Base-by-base conservation (phyloP, 2,113 vertebrate species). In the Willisornis vidua region DNA sequence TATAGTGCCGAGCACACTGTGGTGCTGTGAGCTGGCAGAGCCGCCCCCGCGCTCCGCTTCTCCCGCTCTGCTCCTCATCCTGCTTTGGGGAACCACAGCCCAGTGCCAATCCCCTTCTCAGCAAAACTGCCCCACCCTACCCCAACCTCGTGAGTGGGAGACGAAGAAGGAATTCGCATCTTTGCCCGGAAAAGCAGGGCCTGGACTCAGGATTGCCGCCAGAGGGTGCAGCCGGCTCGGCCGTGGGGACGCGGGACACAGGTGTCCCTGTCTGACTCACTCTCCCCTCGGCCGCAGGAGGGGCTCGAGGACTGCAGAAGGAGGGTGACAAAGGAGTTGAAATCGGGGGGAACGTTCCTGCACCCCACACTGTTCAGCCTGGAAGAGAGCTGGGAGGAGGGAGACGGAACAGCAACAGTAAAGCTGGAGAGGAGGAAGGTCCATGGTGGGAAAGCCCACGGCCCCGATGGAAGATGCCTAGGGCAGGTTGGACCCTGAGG, bases 221-320 rank as follows among this genome's bases (percentile, higher is more conserved):
- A 96, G 94, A 94, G 94, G 96, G 94, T 87, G 96, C 95, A 95
- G 85, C 61, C 19, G 8, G 54, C 87, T 85, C 37, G 14, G 90
- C 65, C 7, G 4, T 39, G 74, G 70, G 72, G 72, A 52, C 13
- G 0, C 0, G 35, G 43, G 51, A 54, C 18, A 1, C 0, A 0
- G n/a, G 45, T 23, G 43, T 31, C 51, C 65, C 5, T 62, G 41
- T 4, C 51, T 55, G 5, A 73, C 1, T 1, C 46, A 12, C 7
- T 20, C 48, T 33, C 15, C 11, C 18, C 8, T 72, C 10, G 3
- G 8, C 54, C 29, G 6, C 31, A 8, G 73, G 23, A 57, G 12
- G 39, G 39, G 59, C 13, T 14, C 1, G 0, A 43, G 62, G 13
- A 17, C 15, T 1, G 8, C 7, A n/a, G 29, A 52, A 55, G 19